A percentile compares a stretch with the other conserved stretches of the same genome.
These are phyloP conservation scores for Psix sp. DNA, from an alignment of 1,140 invertebrate genomes.

Conservation along the genomic window DNA sequence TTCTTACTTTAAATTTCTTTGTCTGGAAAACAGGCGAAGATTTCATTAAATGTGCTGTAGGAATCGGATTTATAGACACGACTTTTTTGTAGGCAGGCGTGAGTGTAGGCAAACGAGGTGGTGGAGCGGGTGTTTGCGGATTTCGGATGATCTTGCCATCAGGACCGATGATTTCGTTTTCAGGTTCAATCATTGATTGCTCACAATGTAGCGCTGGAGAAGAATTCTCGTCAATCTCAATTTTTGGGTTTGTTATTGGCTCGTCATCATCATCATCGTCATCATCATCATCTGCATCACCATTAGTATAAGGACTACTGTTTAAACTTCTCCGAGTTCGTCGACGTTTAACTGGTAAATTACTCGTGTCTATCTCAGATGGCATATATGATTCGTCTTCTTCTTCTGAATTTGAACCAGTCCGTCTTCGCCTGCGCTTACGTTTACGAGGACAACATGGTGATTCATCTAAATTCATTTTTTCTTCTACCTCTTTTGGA, in stretches of 20 bases:
- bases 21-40: constrained; percentile 4
- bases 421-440: constrained; percentile 65
- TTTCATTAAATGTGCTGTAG: constrained; percentile 59
- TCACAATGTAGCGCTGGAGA: constrained; percentile 65
- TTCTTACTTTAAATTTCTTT: constrained; percentile 24
- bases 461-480: constrained; percentile 71
- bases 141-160: constrained; percentile 36
- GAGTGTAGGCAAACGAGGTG: background rate
- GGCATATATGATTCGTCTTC: constrained; percentile 66
- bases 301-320: constrained; percentile 46
- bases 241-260: too few relatives aligned
- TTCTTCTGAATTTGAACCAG: constrained; percentile 66
- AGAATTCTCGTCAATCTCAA: constrained; percentile 41
- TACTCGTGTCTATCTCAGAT: constrained; percentile 9
- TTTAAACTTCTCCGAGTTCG: constrained; percentile 42
- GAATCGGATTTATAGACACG: constrained; percentile 57
- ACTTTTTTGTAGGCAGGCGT: constrained; percentile 25
- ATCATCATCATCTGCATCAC: constrained; percentile 47
- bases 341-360: constrained; percentile 44
- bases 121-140: background rate
- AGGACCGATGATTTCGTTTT: constrained; percentile 50
- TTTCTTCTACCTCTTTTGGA: constrained; percentile 63
- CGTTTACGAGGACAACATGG: constrained; percentile 69
- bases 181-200: constrained; percentile 67
- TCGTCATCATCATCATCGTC: constrained; percentile 23